A percentile compares a stretch with the other conserved stretches of the same genome.
These are phyloP conservation scores for Sebastes trivittatus DNA, from an alignment of 2,797 vertebrate species.

Conservation along the genomic window DNA sequence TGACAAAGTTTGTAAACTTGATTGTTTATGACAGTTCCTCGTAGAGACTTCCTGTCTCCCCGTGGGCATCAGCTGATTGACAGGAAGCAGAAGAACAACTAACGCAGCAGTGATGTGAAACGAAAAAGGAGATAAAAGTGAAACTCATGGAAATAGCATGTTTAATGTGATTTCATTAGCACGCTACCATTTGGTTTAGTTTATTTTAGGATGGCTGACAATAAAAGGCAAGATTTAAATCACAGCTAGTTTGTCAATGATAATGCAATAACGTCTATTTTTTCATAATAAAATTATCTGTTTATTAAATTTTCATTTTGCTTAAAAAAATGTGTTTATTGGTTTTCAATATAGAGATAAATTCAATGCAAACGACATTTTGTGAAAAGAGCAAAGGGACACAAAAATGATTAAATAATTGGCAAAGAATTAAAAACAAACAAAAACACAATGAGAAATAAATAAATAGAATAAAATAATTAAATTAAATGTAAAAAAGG, in stretches of 20 bases:
- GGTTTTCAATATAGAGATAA: too few relatives aligned
- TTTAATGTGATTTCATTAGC: background rate
- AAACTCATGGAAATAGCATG: background rate
- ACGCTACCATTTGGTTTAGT: background rate
- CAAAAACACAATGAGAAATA: too few relatives aligned
- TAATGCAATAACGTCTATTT: background rate
- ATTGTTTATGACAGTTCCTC: background rate
- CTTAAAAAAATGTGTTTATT: too few relatives aligned
- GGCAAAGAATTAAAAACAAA: too few relatives aligned
- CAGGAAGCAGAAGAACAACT: background rate
- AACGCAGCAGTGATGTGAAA: background rate
- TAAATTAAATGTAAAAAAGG: rapidly evolving
- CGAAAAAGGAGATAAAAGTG: background rate
- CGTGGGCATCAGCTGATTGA: background rate
- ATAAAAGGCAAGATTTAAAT: background rate
- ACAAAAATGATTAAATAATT: too few relatives aligned
- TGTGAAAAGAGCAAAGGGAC: too few relatives aligned
- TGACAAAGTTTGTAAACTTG: background rate
- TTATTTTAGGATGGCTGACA: background rate
- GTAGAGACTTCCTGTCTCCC: background rate
- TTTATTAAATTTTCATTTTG: background rate
- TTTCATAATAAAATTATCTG: background rate
- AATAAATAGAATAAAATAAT: too few relatives aligned
- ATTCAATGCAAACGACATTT: rapidly evolving
- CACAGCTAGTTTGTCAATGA: background rate